Percentiles rank a stretch among this genome's conserved stretches.
Conservation (phyloP, 1,140 invertebrate genomes). For the Oryctes rhinoceros region DNA sequence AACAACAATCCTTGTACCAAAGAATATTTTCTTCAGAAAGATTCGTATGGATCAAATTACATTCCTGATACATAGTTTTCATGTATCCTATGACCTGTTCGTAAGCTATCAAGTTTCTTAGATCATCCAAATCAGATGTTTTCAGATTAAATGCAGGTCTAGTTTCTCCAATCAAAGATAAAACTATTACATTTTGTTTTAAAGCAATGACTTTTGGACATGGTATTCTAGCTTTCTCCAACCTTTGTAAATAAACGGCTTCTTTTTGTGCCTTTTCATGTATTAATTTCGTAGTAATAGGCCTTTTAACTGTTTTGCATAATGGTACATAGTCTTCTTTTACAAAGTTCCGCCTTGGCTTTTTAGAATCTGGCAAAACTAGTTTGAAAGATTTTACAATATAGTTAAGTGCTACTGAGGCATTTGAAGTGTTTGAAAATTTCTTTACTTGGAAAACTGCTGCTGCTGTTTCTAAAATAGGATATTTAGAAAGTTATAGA, state of each 20-base stretch:
- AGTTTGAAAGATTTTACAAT: no score
- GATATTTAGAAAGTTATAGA: no score
- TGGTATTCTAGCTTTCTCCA: slow-evolving; percentile 75
- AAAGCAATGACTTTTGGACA: slow-evolving; percentile 84
- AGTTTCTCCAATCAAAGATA: slow-evolving; percentile 87
- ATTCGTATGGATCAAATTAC: slow-evolving; percentile 89
- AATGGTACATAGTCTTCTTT: background rate
- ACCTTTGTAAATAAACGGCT: slow-evolving; percentile 71
- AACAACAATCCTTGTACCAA: slow-evolving; percentile 79
- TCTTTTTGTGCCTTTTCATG: background rate
- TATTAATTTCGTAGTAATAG: background rate
- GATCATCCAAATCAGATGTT: slow-evolving; percentile 70
- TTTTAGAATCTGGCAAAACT: no score
- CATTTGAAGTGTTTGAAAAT: no score
- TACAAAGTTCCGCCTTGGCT: background rate
- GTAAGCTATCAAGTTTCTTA: slow-evolving; percentile 68
- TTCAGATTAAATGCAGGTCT: slow-evolving; percentile 84
- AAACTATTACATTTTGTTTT: slow-evolving; percentile 87
- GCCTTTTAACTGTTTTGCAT: background rate
- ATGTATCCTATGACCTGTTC: slow-evolving; percentile 72
- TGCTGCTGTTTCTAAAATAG: no score
- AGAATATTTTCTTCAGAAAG: slow-evolving; percentile 92
- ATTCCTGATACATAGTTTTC: slow-evolving; percentile 78
- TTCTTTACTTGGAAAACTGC: no score
- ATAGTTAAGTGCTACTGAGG: no score